A percentile compares a stretch with the other conserved stretches of the same genome.
Conservation (phyloP, 1,140 invertebrate genomes). For the Pseudomyrmex sp. region DNA sequence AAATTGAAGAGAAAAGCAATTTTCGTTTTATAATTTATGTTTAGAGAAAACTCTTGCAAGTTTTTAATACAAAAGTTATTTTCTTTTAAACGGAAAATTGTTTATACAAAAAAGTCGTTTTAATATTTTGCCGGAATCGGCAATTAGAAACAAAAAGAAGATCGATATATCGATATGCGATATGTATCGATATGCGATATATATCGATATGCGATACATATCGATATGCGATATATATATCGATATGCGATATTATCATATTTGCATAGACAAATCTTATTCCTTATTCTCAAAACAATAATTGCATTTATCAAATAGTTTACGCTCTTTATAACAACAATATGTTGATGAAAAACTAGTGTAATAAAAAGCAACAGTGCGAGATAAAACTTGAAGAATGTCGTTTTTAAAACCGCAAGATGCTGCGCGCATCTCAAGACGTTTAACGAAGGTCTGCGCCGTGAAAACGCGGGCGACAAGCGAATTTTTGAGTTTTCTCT, state of each 20-base stretch:
- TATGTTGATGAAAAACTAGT: background rate
- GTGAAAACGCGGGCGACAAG: background rate
- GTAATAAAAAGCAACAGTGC: background rate
- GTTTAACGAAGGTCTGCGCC: slow-evolving; percentile 22
- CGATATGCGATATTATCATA: too few species aligned
- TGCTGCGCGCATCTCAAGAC: background rate
- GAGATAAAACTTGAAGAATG: background rate
- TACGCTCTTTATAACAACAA: too few species aligned
- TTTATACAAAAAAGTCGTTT: too few species aligned
- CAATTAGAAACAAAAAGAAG: too few species aligned
- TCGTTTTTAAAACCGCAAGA: background rate
- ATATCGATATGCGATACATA: too few species aligned
- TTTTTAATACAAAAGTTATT: background rate
- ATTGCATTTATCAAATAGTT: background rate
- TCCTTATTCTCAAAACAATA: background rate
- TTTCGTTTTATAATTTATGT: background rate
- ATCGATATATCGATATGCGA: too few species aligned
- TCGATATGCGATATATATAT: too few species aligned
- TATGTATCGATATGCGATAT: too few species aligned
- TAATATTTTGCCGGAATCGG: too few species aligned
- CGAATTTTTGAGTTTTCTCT: slow-evolving; percentile 22
- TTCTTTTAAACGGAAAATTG: background rate
- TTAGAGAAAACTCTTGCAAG: background rate
- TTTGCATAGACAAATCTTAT: too few species aligned
- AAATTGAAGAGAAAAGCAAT: too few species aligned